phyloP scores from a whole-genome alignment of 2,888 invertebrate species.

The Blastobasis lacticolella region DNA sequence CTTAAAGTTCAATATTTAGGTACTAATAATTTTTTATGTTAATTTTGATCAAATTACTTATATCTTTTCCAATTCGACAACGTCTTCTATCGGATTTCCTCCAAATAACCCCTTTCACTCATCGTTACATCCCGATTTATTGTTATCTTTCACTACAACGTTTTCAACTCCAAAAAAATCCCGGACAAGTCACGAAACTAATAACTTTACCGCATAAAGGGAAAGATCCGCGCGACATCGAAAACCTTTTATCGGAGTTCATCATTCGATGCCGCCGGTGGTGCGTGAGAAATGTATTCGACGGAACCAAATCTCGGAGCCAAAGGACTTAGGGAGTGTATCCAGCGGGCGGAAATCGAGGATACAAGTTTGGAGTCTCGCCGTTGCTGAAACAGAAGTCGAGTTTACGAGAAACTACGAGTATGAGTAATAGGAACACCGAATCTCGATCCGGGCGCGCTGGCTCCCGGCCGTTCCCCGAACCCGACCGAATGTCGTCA shows the following conservation, averaged over 20 bases:
- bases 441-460: no score
- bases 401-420: slow-evolving; percentile 1
- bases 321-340: slow-evolving; percentile 9
- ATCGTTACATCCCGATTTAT: slow-evolving; percentile 8
- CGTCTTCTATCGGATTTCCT: neutral
- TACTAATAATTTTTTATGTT: no score
- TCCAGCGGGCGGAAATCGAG: slow-evolving; percentile 5
- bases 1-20: no score
- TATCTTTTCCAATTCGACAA: neutral
- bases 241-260: slow-evolving; percentile 52
- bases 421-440: slow-evolving; percentile 3
- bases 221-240: slow-evolving; percentile 34
- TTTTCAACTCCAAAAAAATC: slow-evolving; percentile 10
- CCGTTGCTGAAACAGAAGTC: slow-evolving; percentile 11
- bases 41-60: no score
- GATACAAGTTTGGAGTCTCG: neutral
- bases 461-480: no score
- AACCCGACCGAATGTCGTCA: slow-evolving; percentile 51
- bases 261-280: slow-evolving; percentile 32
- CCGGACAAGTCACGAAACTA: slow-evolving; percentile 18
- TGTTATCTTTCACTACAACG: slow-evolving; percentile 8
- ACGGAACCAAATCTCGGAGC: slow-evolving; percentile 9
- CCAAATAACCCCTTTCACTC: slow-evolving; percentile 6
- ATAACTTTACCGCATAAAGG: slow-evolving; percentile 25
- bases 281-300: slow-evolving; percentile 33